These are phyloP conservation scores for Metaphire vulgaris DNA, from an alignment of 1,140 invertebrate species.

Conservation along the genomic window DNA sequence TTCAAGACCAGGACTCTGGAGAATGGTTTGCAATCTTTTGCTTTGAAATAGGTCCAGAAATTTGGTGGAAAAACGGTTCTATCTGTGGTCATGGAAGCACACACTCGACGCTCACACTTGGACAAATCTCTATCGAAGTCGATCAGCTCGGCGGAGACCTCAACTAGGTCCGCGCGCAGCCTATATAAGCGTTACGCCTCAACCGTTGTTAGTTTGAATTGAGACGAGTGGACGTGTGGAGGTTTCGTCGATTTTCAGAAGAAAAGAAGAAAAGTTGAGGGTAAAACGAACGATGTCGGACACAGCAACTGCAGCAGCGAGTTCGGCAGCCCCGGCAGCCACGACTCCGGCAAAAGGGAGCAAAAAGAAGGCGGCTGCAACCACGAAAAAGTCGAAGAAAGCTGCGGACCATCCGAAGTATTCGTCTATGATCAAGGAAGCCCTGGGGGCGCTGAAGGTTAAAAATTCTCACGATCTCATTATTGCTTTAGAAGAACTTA, in stretches of 20 bases:
- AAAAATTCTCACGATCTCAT: neutral
- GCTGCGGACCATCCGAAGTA: constrained; percentile 37
- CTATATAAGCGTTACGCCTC: neutral
- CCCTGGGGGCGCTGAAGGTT: constrained; percentile 21
- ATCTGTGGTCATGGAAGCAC: neutral
- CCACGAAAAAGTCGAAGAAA: constrained; percentile 34
- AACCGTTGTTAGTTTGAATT: no score
- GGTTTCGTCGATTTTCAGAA: neutral
- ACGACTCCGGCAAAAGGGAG: constrained; percentile 32
- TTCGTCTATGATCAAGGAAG: constrained; percentile 32
- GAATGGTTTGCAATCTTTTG: neutral
- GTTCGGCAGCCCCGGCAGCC: constrained; percentile 28
- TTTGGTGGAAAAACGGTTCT: neutral
- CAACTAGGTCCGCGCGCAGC: neutral
- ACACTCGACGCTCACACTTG: neutral
- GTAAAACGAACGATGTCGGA: neutral
- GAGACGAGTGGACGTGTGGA: no score
- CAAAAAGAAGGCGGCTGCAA: constrained; percentile 25
- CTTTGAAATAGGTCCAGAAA: neutral
- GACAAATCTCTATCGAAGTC: neutral
- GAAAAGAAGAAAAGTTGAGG: no score
- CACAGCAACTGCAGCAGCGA: constrained; percentile 24
- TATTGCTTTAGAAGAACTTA: neutral
- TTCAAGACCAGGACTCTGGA: neutral
- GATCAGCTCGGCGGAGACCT: neutral